These are phyloP conservation scores for Pachyseris speciosa DNA, from an alignment of 64 coral and sea anemone genomes.

Conservation along the genomic window DNA sequence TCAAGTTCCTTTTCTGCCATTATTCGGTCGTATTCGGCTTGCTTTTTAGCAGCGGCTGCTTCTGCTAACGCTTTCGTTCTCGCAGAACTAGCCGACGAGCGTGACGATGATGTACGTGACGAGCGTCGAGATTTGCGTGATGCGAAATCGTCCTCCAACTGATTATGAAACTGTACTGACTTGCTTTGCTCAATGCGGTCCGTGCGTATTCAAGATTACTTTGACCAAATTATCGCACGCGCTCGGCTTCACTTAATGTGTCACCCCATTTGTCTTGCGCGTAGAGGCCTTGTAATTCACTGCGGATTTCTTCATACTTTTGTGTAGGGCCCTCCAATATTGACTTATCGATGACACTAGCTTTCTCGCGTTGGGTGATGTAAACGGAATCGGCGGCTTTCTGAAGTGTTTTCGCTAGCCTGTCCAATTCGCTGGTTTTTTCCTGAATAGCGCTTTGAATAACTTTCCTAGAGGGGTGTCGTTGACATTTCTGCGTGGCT, in stretches of 20 bases:
- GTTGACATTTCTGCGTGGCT: not conserved
- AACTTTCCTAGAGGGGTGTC: not conserved
- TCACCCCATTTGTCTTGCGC: constrained; percentile 36
- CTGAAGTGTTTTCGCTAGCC: not conserved
- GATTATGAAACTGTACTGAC: not conserved
- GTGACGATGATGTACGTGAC: not conserved
- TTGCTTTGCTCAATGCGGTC: not conserved
- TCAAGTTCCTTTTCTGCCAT: constrained; percentile 28
- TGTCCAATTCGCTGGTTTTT: not conserved
- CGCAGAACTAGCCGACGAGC: not conserved
- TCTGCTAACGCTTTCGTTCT: constrained; percentile 12
- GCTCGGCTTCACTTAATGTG: not conserved
- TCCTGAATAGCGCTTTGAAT: not conserved
- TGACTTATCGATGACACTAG: not conserved
- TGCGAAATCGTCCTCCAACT: not conserved
- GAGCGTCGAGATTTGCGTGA: not conserved
- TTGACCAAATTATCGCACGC: not conserved
- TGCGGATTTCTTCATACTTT: not conserved
- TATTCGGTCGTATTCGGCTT: constrained; percentile 27
- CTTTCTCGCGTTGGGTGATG: not conserved
- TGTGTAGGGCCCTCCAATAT: not conserved
- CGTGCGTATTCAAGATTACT: not conserved
- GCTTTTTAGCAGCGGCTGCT: constrained; percentile 19
- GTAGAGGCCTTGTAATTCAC: not conserved
- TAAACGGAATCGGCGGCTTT: not conserved